Evolutionary conservation across 2,797 vertebrate genomes (phyloP).

Genomic region (Mormyrus hasselquistii): DNA sequence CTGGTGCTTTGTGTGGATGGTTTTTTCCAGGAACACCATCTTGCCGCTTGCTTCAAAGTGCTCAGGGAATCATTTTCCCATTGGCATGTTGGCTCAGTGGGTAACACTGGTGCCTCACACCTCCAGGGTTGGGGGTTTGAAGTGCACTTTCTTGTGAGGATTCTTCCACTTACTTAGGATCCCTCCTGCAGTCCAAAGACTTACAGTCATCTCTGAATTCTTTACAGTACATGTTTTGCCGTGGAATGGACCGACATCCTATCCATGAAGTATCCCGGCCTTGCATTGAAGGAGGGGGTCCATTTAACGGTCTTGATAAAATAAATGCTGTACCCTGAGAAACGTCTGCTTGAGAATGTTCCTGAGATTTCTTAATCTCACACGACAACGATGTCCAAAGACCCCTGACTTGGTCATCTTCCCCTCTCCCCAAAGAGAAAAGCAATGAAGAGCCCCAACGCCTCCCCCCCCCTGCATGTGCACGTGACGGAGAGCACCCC

Average conservation of each 20-base stretch:
- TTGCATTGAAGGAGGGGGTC: not conserved
- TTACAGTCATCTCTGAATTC: not conserved
- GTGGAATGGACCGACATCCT: not conserved
- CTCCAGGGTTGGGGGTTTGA: not conserved
- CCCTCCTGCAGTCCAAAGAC: not conserved
- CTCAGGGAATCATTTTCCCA: not conserved
- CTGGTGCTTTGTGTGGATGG: not conserved
- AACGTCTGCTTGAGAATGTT: not conserved
- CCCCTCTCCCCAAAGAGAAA: constrained; percentile 43
- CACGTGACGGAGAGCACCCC: constrained; percentile 84
- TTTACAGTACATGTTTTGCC: not conserved
- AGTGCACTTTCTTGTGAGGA: not conserved
- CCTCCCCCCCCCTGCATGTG: constrained; percentile 80
- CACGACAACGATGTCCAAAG: not conserved
- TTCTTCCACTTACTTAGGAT: not conserved
- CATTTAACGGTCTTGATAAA: not conserved
- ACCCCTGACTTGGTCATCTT: not conserved
- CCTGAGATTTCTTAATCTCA: not conserved
- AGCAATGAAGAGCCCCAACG: constrained; percentile 77
- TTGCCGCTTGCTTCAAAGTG: not conserved
- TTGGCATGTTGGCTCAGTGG: not conserved
- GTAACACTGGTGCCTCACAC: not conserved
- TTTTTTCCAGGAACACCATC: not conserved
- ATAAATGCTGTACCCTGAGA: not conserved
- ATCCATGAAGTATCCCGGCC: not conserved